Evolutionary conservation across 2,888 invertebrate species (phyloP).

Genomic region (Piscicola geometra): DNA sequence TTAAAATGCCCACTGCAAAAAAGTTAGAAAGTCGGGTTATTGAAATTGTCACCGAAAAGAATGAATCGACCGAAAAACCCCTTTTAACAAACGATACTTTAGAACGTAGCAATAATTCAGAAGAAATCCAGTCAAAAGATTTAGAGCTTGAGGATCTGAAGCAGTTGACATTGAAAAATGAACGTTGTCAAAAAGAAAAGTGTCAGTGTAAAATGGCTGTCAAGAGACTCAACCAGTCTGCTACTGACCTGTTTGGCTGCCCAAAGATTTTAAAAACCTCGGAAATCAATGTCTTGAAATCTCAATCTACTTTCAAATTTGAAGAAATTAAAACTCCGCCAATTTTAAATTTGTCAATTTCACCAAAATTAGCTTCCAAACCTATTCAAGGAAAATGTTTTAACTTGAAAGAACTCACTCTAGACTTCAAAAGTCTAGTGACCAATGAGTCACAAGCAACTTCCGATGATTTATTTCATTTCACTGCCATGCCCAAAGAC

Average conservation of each 20-base stretch:
- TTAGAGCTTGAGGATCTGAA: constrained; percentile 12
- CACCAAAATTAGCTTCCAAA: background rate
- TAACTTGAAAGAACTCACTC: constrained; percentile 5
- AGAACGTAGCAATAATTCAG: background rate
- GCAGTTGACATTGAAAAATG: constrained; percentile 3
- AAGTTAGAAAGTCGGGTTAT: background rate
- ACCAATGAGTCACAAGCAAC: background rate
- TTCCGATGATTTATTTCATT: background rate
- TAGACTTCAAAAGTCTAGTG: constrained; percentile 1
- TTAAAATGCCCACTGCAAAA: background rate
- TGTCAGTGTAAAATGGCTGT: constrained; percentile 1
- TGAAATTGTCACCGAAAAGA: background rate
- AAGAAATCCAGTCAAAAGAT: background rate
- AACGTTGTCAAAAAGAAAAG: constrained; percentile 10
- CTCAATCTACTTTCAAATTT: background rate
- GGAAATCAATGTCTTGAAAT: background rate
- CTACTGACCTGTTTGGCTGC: background rate
- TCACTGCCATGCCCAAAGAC: background rate
- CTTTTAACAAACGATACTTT: background rate
- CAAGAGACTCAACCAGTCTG: background rate
- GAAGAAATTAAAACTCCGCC: background rate
- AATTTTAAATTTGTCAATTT: background rate
- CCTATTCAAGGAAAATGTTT: background rate
- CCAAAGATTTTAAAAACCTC: background rate
- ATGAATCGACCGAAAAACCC: background rate